Percentiles rank a stretch among this genome's conserved stretches.
Evolutionary conservation across 2,113 vertebrate species (phyloP).

Genomic region (Lepus timidus): DNA sequence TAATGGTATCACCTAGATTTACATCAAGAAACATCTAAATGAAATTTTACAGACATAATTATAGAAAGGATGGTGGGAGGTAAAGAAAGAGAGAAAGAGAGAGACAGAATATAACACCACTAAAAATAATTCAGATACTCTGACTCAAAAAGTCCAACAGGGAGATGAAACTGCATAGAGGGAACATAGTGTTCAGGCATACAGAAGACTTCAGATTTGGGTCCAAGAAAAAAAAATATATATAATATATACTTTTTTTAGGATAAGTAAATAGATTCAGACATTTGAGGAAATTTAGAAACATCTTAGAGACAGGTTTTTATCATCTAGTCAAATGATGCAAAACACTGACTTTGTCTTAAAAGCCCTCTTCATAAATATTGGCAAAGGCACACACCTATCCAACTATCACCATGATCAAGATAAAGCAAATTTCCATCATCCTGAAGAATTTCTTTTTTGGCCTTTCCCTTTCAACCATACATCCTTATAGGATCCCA

Average conservation of each 20-base stretch:
- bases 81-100: background rate
- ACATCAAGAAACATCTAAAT: background rate
- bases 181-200: background rate
- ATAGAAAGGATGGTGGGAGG: background rate
- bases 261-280: background rate
- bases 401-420: background rate
- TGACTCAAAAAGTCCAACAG: background rate
- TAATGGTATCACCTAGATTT: background rate
- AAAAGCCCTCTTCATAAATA: background rate
- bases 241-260: background rate
- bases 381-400: background rate
- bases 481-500: rapidly evolving
- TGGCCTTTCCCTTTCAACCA: background rate
- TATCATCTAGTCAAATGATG: constrained; percentile 43
- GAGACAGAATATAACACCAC: no score
- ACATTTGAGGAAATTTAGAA: background rate
- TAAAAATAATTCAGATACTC: background rate
- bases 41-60: background rate
- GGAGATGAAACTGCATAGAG: no score
- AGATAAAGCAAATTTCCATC: background rate
- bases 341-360: background rate
- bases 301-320: constrained; percentile 23
- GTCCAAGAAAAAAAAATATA: background rate
- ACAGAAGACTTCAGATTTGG: background rate
- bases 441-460: background rate